Evolutionary conservation across 2,888 invertebrate genomes (phyloP), one percentile per base, ranked within the genome.

Genomic region (Eustalomyia histrio): DNA sequence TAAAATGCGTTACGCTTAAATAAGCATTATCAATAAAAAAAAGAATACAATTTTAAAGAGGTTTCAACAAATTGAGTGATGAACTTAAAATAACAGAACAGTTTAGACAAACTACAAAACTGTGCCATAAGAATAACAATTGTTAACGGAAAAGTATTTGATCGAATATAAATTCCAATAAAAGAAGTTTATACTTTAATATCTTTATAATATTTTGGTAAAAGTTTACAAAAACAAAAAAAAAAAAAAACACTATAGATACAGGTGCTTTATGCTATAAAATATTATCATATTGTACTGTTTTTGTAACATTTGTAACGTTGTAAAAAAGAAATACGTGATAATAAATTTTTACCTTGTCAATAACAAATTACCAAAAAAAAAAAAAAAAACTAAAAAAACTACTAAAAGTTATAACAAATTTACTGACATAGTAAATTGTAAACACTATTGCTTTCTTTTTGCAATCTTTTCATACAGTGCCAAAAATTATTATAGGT

Each of bases 1-100:
- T 57, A 73, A 61, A 58, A 29, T 68, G 58, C 18, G 78, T 81
- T 71, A 78, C 78, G 81, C 61, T 78, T 74, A 65, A 78, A 61
- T 78, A 60, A 81, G 57, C 81, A 74, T 50, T 50, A n/a, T 16
- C 61, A 63, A 72, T 43, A 9, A 9, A 16, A 73, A 55, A 47
- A 7, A n/a, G 35, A 35, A 17, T 33, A 17, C 33, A 60, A 29
- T 29, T 29, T 50, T 65, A 10, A 50, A 50, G 52, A 71, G 67
- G 60, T 67, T 63, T 71, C 33, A 33, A 67, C n/a, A 47, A 65
- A 33, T 55, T 52, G 0, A 50, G 55, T 52, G 61, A 53, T 58
- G 47, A 71, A 71, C 71, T 67, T 57, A 43, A 29, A n/a, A 35
- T 57, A 24, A 58, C 67, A 71, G 81, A 67, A 61, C 47, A 24